Conservation (phyloP, 2,113 vertebrate genomes). For the Myotis lucifugus region DNA sequence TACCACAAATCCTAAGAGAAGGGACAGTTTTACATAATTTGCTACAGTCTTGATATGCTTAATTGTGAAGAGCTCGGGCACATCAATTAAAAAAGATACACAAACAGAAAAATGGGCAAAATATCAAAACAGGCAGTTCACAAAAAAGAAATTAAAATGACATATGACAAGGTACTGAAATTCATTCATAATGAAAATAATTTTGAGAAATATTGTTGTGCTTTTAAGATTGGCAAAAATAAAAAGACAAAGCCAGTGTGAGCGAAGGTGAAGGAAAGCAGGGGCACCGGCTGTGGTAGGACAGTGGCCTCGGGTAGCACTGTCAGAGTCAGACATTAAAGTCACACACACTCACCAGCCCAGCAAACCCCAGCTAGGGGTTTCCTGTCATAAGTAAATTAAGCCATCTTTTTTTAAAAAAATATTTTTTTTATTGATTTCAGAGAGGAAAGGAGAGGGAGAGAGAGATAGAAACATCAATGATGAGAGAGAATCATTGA, state of each 20-base stretch:
- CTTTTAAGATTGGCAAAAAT: slow-evolving; percentile 1
- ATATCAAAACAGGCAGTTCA: background rate
- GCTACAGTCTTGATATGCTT: background rate
- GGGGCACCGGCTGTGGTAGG: background rate
- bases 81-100: background rate
- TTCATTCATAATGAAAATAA: background rate
- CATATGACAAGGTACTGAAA: background rate
- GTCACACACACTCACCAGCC: background rate
- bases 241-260: background rate
- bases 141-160: background rate
- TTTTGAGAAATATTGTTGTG: background rate
- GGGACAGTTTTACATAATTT: background rate
- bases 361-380: background rate
- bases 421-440: too few relatives aligned
- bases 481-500: too few relatives aligned
- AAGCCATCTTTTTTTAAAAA: background rate
- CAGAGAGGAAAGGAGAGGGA: too few relatives aligned
- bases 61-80: background rate
- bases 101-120: background rate
- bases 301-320: background rate
- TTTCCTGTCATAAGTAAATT: background rate
- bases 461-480: too few relatives aligned
- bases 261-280: background rate
- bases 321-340: background rate
- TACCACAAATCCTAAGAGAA: background rate